Conservation (phyloP, 2,797 vertebrate species). For the Chaetodon trifasciatus region DNA sequence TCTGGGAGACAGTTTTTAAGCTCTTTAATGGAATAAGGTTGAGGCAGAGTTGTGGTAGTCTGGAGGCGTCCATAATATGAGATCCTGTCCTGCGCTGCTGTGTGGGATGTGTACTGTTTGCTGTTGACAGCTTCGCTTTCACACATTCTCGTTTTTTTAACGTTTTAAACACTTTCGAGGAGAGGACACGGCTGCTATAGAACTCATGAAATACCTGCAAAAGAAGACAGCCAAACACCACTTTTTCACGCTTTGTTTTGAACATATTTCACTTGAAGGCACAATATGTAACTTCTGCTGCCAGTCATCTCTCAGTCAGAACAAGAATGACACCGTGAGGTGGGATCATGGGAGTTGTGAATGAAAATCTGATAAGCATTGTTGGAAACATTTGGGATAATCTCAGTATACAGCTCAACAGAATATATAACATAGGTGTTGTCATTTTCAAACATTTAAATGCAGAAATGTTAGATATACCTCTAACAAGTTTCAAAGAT, state of each 20-base stretch:
- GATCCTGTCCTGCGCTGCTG: conserved; percentile 39
- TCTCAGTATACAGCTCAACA: too few species aligned
- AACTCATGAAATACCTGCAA: background rate
- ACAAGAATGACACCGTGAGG: too few species aligned
- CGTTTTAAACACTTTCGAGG: conserved; percentile 21
- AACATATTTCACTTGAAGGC: background rate
- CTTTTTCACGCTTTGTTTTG: background rate
- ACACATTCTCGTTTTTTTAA: conserved; percentile 8
- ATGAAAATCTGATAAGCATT: too few species aligned
- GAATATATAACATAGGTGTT: too few species aligned
- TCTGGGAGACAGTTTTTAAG: conserved; percentile 34
- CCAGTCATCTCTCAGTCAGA: too few species aligned
- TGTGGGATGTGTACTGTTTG: conserved; percentile 44
- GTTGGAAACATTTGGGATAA: too few species aligned
- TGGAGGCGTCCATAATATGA: conserved; percentile 34
- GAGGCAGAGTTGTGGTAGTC: conserved; percentile 25
- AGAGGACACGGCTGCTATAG: background rate
- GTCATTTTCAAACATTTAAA: too few species aligned
- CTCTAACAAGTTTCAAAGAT: conserved; percentile 14
- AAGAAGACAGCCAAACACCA: background rate
- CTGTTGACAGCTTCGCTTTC: conserved; percentile 40
- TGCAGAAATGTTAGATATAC: too few species aligned
- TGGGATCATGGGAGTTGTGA: too few species aligned
- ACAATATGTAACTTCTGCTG: too few species aligned
- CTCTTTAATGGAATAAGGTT: conserved; percentile 60